phyloP scores from a whole-genome alignment of 2,113 vertebrate species.

The Heteronetta atricapilla region DNA sequence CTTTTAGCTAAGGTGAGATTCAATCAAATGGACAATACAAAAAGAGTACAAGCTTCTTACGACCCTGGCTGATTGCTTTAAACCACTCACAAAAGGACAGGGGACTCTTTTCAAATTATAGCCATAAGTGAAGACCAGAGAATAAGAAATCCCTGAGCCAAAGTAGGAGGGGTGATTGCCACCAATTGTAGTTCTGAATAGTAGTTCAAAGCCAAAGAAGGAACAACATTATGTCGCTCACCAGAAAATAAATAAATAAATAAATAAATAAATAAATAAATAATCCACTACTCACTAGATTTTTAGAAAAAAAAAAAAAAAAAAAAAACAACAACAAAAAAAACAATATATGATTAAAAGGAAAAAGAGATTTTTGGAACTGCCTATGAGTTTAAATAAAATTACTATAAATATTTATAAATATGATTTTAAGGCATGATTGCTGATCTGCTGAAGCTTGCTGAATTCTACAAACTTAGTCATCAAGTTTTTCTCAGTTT shows the following conservation, averaged over 20 bases:
- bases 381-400: neutral
- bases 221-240: neutral
- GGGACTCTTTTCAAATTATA: neutral
- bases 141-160: neutral
- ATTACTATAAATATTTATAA: neutral
- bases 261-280: neutral
- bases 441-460: neutral
- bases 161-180: neutral
- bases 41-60: neutral
- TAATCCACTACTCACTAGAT: neutral
- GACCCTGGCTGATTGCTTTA: neutral
- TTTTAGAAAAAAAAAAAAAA: too few relatives aligned
- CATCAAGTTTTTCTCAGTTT: neutral
- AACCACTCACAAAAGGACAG: neutral
- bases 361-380: neutral
- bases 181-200: neutral
- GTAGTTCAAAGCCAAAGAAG: neutral
- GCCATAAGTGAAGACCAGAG: neutral
- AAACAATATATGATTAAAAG: neutral
- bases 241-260: neutral
- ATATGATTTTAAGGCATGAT: neutral
- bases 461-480: neutral
- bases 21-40: neutral
- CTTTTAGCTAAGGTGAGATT: neutral
- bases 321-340: too few relatives aligned